Evolutionary conservation across 2,797 vertebrate genomes (phyloP), one percentile per base, ranked within the genome.

Genomic region (Echiichthys vipera): DNA sequence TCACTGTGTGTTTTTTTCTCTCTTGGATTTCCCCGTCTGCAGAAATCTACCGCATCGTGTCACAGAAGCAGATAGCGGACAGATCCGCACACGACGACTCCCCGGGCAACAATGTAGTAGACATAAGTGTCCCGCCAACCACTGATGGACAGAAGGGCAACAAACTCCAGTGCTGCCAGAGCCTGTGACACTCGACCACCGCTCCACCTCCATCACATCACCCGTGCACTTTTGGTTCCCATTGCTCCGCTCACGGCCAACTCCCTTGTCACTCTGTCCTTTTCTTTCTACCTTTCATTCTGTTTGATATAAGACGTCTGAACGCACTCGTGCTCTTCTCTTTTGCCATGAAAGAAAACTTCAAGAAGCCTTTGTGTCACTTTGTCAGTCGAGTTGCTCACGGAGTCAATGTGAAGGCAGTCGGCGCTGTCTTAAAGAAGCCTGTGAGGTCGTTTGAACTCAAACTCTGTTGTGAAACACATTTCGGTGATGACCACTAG

Each of bases 21-120:
- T 50, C 5, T 22, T n/a, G 4, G 4, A 39, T 43, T 29, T 56
- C 24, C 63, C 71, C n/a, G n/a, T 37, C 59, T 36, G 2, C 94
- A 99, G 98, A 99, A 90, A 99, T 99, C 90, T 98, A 99, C 91
- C 96, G 97, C 88, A 98, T 99, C 0, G 97, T 99, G 79, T 99
- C 97, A 7, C 98, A 98, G 94, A 98, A 98, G 94, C 98, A 99
- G 89, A 98, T 98, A 13, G 96, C 97, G 0, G 98, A 99, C 90
- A 93, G 97, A 36, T 97, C 96, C 4, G 95, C 96, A 0, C 97
- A 99, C 0, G 98, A 99, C 1, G 98, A 99, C 81, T 99, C 98
- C 88, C 98, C 97, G 0, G 97, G 98, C 80, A 99, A 99, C 96
- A 99, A 99, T 2, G 95, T 95, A 27, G 95, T 95, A 54, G 97